These are phyloP conservation scores for Neopelma chrysocephalum DNA, from an alignment of 2,797 vertebrate species.

Conservation along the genomic window DNA sequence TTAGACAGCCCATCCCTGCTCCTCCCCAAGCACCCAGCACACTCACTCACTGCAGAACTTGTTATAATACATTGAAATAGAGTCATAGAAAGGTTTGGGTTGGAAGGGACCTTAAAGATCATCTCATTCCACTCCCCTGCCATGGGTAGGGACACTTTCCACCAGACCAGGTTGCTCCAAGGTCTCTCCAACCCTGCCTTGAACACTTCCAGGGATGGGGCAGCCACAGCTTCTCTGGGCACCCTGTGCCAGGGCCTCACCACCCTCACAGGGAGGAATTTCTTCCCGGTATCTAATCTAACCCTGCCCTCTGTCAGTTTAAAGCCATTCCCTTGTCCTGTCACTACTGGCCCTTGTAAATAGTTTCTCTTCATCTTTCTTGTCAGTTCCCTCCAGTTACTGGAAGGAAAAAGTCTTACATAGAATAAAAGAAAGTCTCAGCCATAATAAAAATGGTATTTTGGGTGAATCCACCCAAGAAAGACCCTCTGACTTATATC, in stretches of 20 bases:
- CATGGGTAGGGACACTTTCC: not conserved
- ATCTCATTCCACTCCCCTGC: not conserved
- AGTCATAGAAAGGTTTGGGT: not conserved
- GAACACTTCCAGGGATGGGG: not conserved
- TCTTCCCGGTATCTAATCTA: not conserved
- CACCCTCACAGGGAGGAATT: not conserved
- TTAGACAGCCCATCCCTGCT: not conserved
- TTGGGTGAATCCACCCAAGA: not conserved
- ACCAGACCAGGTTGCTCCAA: not conserved
- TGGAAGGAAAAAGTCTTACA: not conserved
- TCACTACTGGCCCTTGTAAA: not conserved
- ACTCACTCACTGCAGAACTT: not conserved
- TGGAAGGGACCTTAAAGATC: not conserved
- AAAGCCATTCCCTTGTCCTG: not conserved
- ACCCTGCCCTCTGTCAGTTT: not conserved
- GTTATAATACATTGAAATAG: not conserved
- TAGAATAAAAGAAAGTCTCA: not conserved
- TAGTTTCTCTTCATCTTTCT: not conserved
- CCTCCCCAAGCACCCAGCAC: not conserved
- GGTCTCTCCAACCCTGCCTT: not conserved
- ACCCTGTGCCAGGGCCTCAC: not conserved
- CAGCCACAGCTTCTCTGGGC: not conserved
- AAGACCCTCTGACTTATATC: not conserved
- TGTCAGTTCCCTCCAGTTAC: not conserved
- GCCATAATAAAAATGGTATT: not conserved